Base-by-base conservation (phyloP, 2,888 invertebrate species). In the Ichneumoninae sp. region DNA sequence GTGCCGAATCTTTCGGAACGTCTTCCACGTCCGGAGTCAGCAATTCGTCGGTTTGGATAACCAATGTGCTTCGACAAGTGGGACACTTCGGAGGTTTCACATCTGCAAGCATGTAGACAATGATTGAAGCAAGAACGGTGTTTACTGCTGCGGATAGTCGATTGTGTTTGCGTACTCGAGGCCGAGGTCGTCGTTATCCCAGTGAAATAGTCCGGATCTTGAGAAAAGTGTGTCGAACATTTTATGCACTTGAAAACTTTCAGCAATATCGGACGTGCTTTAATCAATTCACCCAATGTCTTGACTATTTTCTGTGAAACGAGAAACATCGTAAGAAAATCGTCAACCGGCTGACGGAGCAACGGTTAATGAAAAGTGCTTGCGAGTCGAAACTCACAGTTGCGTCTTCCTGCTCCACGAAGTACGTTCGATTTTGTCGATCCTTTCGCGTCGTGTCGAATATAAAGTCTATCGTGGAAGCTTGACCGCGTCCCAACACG, bases 371-470 rank as follows among this genome's bases (percentile, higher is more conserved):
- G 16, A 30, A 30, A 30, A 13, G 3, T 1, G 2, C 7, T 63
- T 1, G 60, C 33, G 60, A 63, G 8, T 69, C 33, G 44, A 71
- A 44, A 52, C 77, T 90, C 89, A 95, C 95, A 89, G 95, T 95
- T 73, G 95, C 95, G 87, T 95, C 95, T 52, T 94, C 94, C 54
- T 94, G 94, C 83, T 95, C 95, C 68, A 96, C 94, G 19, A 94
- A 94, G 90, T 96, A 96, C 60, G 94, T 93, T 68, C 96, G 94
- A 88, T 95, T 95, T 88, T 95, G 94, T 83, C 95, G 94, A 90
- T 95, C 95, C 85, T 94, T 94, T 86, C 95, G 94, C 19, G 95
- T 92, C 0, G 96, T 96, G 91, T 96, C 96, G 90, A 96, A 96
- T 87, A 94, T 95, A 50, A 96, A 94, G 68, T 95, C 95, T 50